Conservation (phyloP, 2,113 vertebrate genomes). For the Macquaria ambigua region DNA sequence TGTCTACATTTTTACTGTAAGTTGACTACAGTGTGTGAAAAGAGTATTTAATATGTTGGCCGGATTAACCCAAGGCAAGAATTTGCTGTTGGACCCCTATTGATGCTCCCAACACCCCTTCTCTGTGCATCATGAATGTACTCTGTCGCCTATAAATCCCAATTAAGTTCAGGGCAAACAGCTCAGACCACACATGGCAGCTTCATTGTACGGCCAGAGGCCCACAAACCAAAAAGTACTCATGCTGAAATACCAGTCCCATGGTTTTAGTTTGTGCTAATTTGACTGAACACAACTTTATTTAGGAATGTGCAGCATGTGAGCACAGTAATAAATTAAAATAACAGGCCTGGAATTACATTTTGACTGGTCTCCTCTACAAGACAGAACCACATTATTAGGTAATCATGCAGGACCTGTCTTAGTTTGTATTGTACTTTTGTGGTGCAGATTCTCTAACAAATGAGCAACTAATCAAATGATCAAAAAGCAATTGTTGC, state of each 20-base stretch:
- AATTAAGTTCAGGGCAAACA: not conserved
- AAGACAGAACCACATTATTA: no score
- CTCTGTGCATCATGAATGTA: not conserved
- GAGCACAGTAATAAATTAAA: not conserved
- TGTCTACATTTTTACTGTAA: not conserved
- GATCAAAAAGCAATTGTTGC: no score
- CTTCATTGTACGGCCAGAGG: no score
- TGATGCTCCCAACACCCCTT: not conserved
- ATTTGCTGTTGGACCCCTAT: not conserved
- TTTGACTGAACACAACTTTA: not conserved
- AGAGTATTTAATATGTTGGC: not conserved
- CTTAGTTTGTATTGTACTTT: no score
- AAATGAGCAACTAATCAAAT: no score
- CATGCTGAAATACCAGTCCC: no score
- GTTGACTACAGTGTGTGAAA: no score
- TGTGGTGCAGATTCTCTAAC: no score
- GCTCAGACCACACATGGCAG: not conserved
- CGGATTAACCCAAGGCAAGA: no score
- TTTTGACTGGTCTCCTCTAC: no score
- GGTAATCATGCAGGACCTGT: no score
- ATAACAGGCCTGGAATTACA: no score
- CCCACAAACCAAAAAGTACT: not conserved
- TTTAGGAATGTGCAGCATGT: not conserved
- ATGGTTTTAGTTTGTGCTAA: not conserved
- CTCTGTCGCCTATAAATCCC: not conserved